Evolutionary conservation across 2,797 vertebrate species (phyloP), one percentile per base, ranked within the genome.

Genomic region (Melanitta fusca): DNA sequence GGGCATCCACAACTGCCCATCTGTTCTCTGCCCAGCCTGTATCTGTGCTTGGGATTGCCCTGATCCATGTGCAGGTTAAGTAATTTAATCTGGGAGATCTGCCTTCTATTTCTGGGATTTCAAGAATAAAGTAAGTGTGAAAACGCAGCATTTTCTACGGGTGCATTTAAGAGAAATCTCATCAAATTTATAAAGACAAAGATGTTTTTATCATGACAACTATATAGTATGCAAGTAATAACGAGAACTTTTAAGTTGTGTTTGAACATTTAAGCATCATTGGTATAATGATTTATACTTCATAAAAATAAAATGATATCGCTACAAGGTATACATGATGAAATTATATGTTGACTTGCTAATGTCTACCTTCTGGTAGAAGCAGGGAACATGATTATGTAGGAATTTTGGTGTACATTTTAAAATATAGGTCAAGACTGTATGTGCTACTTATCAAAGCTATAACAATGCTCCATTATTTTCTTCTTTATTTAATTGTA

Each of bases 361-460:
- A 54, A 28, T 60, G 7, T n/a, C 8, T 83, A 54, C 13, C 25
- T 91, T 19, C 41, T 82, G 20, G 24, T 77, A 68, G 53, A 73
- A 85, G 2, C 11, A 10, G 6, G 18, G 7, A 20, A 6, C 4
- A 2, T 32, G 3, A 3, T 47, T 47, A 14, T 2, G 4, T 25
- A 62, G 70, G 15, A 68, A 47, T 75, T 79, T 78, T 79, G 39
- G 8, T 57, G 60, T 79, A 7, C 0, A 0, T 84, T 61, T 79
- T 43, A 43, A 89, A 80, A 66, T 22, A 4, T 27, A 17, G 0
- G 0, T 83, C 32, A 57, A 65, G 86, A 58, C 39, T 54, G 2
- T 53, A 19, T 30, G 6, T 12, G n/a, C 15, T 89, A 13, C 16
- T 58, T 45, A 61, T 81, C 20, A 84, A 87, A 79, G 24, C 11